Conservation (phyloP, 2,888 invertebrate species). For the Xestobium rufovillosum region DNA sequence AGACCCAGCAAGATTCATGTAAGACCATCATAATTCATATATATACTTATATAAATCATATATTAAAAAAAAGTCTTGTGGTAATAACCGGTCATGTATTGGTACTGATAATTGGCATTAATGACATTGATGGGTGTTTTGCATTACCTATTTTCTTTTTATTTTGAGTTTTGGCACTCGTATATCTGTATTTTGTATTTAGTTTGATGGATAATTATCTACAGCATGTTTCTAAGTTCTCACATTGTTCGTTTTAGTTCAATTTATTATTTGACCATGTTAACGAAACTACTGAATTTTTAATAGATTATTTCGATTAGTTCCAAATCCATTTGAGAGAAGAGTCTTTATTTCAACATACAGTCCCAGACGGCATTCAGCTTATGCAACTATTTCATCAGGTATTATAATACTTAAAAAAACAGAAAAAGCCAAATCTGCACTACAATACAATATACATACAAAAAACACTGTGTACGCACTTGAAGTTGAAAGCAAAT, state of each 20-base stretch:
- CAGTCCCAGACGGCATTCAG: constrained; percentile 43
- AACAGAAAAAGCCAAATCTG: too few relatives aligned
- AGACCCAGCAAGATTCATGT: constrained; percentile 74
- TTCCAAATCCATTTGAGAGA: constrained; percentile 45
- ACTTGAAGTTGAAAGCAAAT: too few relatives aligned
- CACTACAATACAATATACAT: too few relatives aligned
- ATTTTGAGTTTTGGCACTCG: constrained; percentile 4
- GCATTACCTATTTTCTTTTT: constrained; percentile 3
- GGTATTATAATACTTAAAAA: too few relatives aligned
- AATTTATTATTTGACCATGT: not conserved
- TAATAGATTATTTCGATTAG: constrained; percentile 38
- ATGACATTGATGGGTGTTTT: constrained; percentile 15
- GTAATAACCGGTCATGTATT: constrained; percentile 13
- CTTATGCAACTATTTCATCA: constrained; percentile 44
- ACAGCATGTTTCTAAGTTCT: constrained; percentile 41
- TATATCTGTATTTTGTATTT: too few relatives aligned
- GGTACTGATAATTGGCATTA: constrained; percentile 14
- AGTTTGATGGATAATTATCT: constrained; percentile 23
- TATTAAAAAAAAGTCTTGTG: constrained; percentile 4
- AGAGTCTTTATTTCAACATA: constrained; percentile 42
- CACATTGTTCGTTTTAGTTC: constrained; percentile 7
- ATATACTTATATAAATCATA: too few relatives aligned
- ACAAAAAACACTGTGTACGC: not conserved
- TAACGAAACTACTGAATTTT: constrained; percentile 22
- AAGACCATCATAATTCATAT: constrained; percentile 52